Evolutionary conservation across 2,113 vertebrate species (phyloP).

Genomic region (human): DNA sequence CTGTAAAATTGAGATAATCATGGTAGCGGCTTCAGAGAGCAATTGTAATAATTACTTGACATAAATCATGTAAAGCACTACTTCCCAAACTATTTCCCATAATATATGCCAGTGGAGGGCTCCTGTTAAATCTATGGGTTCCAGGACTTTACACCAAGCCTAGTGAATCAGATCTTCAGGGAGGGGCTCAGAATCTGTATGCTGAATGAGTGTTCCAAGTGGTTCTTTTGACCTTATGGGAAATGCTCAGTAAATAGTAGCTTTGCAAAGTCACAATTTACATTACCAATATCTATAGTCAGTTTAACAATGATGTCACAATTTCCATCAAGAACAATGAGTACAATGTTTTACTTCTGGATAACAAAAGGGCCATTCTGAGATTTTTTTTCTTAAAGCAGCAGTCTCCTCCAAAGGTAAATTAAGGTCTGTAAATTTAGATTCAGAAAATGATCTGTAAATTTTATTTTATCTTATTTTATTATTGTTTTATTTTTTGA

Average conservation of each 20-base stretch:
- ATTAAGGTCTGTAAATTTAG: conserved; percentile 22
- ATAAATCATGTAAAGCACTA: neutral
- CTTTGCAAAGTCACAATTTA: conserved; percentile 47
- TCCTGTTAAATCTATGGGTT: neutral
- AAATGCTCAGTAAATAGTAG: conserved; percentile 41
- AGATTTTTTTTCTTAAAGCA: conserved; percentile 52
- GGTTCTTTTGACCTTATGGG: neutral
- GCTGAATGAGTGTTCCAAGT: conserved; percentile 16
- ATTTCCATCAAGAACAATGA: conserved; percentile 39
- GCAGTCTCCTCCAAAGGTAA: neutral
- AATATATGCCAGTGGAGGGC: neutral
- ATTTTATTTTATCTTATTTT: neutral
- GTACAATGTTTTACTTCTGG: conserved; percentile 17
- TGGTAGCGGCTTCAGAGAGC: neutral
- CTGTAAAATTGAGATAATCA: neutral
- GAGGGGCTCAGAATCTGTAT: neutral
- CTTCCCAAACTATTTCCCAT: neutral
- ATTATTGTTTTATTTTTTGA: neutral
- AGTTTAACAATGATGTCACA: conserved; percentile 46
- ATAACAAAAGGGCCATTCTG: conserved; percentile 41
- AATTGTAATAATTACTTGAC: neutral
- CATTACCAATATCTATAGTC: conserved; percentile 17
- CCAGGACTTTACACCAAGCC: neutral
- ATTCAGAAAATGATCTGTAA: neutral
- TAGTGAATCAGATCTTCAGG: neutral